phyloP scores from a whole-genome alignment of 2,888 invertebrate genomes.

The Zaprionus lineosus region DNA sequence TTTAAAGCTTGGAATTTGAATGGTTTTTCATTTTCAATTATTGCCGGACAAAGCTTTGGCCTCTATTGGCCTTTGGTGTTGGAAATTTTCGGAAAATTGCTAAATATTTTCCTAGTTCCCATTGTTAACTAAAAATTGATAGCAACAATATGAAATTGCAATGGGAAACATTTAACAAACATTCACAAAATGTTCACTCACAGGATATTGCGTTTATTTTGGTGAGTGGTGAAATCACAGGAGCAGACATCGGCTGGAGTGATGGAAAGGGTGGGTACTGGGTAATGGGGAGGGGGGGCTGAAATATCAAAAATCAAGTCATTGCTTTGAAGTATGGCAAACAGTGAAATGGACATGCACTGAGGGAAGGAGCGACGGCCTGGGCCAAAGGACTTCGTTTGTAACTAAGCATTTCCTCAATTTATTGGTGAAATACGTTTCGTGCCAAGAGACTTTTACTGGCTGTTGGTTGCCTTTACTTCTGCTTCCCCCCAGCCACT shows the following conservation, averaged over 20 bases:
- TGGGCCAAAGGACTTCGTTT: slow-evolving; percentile 4
- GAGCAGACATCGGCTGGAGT: too few species aligned
- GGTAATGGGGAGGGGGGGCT: background rate
- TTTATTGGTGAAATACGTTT: slow-evolving; percentile 74
- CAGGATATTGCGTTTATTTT: slow-evolving; percentile 7
- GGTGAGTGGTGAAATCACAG: too few species aligned
- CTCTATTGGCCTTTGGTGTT: too few species aligned
- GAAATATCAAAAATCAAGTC: slow-evolving; percentile 54
- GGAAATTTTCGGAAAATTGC: slow-evolving; percentile 4
- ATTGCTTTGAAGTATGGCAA: slow-evolving; percentile 48
- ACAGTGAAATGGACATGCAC: background rate
- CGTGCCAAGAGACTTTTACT: slow-evolving; percentile 59
- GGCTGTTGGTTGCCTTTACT: slow-evolving; percentile 26
- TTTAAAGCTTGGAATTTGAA: too few species aligned
- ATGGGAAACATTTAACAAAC: background rate
- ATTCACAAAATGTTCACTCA: slow-evolving; percentile 1
- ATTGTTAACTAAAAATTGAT: too few species aligned
- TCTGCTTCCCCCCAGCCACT: too few species aligned
- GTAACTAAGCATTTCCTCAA: slow-evolving; percentile 61
- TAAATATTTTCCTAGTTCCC: slow-evolving; percentile 17
- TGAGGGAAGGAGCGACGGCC: background rate
- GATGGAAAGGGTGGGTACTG: too few species aligned
- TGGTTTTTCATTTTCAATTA: slow-evolving; percentile 7
- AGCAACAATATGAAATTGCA: background rate
- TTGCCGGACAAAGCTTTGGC: too few species aligned